These are phyloP conservation scores for Nudaria mundana DNA, from an alignment of 2,888 invertebrate species.

Conservation along the genomic window DNA sequence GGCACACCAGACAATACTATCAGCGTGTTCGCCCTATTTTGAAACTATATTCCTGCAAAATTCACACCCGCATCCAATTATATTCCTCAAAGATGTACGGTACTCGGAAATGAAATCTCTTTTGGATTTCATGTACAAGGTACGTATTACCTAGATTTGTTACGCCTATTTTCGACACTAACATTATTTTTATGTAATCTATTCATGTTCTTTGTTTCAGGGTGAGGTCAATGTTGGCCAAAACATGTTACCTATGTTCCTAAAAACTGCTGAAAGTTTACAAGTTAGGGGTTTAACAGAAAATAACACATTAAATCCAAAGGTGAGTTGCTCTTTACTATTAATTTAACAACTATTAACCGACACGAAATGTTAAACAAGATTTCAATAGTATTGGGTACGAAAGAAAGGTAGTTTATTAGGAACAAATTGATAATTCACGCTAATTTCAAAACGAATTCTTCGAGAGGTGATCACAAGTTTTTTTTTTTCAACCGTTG, in stretches of 20 bases:
- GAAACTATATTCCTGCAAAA: slow-evolving; percentile 95
- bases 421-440: background rate
- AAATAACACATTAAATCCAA: slow-evolving; percentile 85
- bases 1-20: slow-evolving; percentile 96
- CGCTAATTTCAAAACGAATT: background rate
- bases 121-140: slow-evolving; percentile 96
- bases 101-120: slow-evolving; percentile 94
- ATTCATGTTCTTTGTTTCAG: slow-evolving; percentile 46
- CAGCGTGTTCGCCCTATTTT: slow-evolving; percentile 97
- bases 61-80: slow-evolving; percentile 94
- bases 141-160: slow-evolving; percentile 45
- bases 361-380: background rate
- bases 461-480: background rate
- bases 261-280: slow-evolving; percentile 95
- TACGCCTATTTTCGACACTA: background rate
- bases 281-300: slow-evolving; percentile 94
- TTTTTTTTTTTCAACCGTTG: background rate
- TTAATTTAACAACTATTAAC: background rate
- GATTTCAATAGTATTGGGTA: background rate
- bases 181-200: background rate
- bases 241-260: slow-evolving; percentile 93
- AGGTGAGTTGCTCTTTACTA: slow-evolving; percentile 52
- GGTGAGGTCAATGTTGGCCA: slow-evolving; percentile 95
- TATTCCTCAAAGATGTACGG: slow-evolving; percentile 95
- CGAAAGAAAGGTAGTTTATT: background rate